phyloP scores from a whole-genome alignment of 1,140 invertebrate species.

The Drosophila sechellia region DNA sequence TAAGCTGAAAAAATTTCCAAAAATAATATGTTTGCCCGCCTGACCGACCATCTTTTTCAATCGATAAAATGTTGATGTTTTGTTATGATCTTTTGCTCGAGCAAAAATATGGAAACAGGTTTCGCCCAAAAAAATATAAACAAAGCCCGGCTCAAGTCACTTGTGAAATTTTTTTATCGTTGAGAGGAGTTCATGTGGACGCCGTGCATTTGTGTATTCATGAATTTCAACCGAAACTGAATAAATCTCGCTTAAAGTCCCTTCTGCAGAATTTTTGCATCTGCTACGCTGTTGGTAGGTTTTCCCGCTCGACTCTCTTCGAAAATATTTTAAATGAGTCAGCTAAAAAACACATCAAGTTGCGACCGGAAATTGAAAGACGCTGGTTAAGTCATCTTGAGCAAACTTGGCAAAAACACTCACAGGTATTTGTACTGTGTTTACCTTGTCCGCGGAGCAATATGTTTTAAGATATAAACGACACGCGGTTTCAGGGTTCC shows the following conservation, averaged over 20 bases:
- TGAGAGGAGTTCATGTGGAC: constrained; percentile 1
- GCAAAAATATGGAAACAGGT: constrained; percentile 56
- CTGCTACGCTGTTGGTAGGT: not conserved
- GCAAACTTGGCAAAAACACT: constrained; percentile 7
- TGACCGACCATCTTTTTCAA: constrained; percentile 14
- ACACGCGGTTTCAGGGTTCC: not conserved
- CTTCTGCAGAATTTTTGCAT: constrained; percentile 52
- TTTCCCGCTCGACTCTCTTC: constrained; percentile 25
- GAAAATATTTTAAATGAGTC: constrained; percentile 53
- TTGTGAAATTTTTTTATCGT: constrained; percentile 17
- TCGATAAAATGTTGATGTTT: constrained; percentile 33
- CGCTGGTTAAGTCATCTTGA: constrained; percentile 26
- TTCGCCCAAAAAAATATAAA: constrained; percentile 33
- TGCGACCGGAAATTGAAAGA: constrained; percentile 59
- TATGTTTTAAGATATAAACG: constrained; percentile 17
- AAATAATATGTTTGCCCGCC: constrained; percentile 20
- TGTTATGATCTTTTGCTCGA: constrained; percentile 47
- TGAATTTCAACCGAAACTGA: constrained; percentile 36
- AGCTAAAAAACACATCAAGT: constrained; percentile 37
- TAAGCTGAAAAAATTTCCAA: constrained; percentile 59
- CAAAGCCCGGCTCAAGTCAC: constrained; percentile 21
- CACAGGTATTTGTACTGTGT: constrained; percentile 14
- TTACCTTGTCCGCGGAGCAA: constrained; percentile 19
- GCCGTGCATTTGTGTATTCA: constrained; percentile 14
- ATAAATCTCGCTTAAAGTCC: constrained; percentile 30